phyloP scores from a whole-genome alignment of 2,888 invertebrate species.

The Amiota minor region DNA sequence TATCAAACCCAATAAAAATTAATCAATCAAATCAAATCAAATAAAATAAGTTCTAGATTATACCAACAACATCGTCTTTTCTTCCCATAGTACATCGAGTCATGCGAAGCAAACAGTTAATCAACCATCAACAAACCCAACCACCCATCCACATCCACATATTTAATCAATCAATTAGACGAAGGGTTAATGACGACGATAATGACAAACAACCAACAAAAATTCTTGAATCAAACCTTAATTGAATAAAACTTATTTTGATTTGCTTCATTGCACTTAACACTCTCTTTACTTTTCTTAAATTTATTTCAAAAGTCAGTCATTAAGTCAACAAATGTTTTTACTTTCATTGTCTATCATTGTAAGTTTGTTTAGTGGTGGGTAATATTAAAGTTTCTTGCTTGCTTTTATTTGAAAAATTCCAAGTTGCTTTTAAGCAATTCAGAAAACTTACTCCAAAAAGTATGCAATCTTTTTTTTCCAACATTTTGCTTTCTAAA shows the following conservation, averaged over 20 bases:
- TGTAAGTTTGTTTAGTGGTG: not conserved
- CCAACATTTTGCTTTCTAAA: not conserved
- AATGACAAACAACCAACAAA: too few relatives aligned
- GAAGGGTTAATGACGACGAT: constrained; percentile 16
- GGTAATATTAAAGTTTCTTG: not conserved
- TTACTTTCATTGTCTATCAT: not conserved
- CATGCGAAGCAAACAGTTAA: not conserved
- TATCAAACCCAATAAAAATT: too few relatives aligned
- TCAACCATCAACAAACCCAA: not conserved
- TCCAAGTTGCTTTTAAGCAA: not conserved
- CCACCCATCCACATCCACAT: not conserved
- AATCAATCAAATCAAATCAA: too few relatives aligned
- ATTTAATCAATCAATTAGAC: constrained; percentile 19
- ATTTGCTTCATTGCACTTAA: too few relatives aligned
- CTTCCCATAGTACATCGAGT: too few relatives aligned
- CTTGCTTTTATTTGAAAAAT: too few relatives aligned
- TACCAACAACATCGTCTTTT: too few relatives aligned
- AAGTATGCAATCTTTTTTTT: not conserved
- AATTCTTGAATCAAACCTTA: not conserved
- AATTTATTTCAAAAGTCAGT: too few relatives aligned
- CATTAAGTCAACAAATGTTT: not conserved
- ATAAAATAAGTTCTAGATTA: too few relatives aligned
- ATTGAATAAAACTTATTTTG: too few relatives aligned
- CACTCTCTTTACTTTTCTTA: too few relatives aligned
- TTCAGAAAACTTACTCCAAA: not conserved